These are phyloP conservation scores for Microtus pennsylvanicus DNA, from an alignment of 2,113 vertebrate species.

Conservation along the genomic window DNA sequence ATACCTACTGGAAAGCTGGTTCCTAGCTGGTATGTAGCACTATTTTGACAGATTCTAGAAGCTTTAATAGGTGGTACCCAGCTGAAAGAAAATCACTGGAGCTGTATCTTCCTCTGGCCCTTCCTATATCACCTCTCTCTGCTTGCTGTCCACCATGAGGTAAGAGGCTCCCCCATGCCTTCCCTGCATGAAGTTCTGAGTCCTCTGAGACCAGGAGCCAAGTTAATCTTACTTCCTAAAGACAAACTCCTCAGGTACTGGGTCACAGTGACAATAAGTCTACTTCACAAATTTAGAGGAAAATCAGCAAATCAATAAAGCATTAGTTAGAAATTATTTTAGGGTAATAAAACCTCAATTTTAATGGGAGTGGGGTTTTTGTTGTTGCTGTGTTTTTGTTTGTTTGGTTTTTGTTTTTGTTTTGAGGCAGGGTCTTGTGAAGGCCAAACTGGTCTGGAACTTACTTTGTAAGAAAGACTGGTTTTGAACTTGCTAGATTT, in stretches of 20 bases:
- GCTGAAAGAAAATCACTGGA: neutral
- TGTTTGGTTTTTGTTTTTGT: neutral
- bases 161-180: neutral
- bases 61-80: neutral
- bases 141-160: neutral
- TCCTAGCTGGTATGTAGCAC: too few species aligned
- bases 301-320: slow-evolving; percentile 45
- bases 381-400: too few species aligned
- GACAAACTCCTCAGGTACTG: neutral
- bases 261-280: neutral
- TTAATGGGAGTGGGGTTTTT: neutral
- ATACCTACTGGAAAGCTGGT: neutral
- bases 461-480: neutral
- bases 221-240: neutral
- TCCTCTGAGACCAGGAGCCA: neutral
- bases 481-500: neutral
- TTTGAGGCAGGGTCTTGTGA: neutral
- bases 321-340: slow-evolving; percentile 56
- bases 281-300: neutral
- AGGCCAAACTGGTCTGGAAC: neutral
- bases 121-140: neutral
- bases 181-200: neutral
- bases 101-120: neutral
- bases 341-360: slow-evolving; percentile 59
- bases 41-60: neutral